Evolutionary conservation across 2,888 invertebrate species (phyloP).

Genomic region (Stictocephala bisonia): DNA sequence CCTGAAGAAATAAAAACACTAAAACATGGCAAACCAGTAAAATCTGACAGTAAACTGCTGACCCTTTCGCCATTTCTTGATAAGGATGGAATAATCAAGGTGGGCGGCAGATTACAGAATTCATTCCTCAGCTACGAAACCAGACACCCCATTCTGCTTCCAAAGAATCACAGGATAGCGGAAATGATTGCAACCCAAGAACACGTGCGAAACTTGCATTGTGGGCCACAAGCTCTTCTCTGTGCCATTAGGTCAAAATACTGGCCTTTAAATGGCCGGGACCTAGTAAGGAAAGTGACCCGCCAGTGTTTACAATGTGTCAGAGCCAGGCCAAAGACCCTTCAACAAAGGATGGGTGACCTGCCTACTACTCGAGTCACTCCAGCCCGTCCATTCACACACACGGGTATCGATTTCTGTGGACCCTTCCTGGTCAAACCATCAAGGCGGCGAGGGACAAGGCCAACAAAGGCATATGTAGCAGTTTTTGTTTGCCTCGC

Average conservation of each 20-base stretch:
- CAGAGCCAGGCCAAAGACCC: background rate
- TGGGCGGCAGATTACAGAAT: conserved; percentile 21
- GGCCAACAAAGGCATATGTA: conserved; percentile 52
- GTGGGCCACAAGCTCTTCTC: conserved; percentile 36
- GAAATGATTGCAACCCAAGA: background rate
- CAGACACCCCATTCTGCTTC: conserved; percentile 28
- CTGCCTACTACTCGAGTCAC: conserved; percentile 50
- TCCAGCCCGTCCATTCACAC: conserved; percentile 46
- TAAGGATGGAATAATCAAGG: conserved; percentile 4
- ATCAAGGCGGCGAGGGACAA: background rate
- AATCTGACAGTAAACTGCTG: background rate
- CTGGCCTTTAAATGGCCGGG: conserved; percentile 45
- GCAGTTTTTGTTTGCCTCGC: conserved; percentile 60
- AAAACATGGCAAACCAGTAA: background rate
- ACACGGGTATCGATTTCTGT: conserved; percentile 54
- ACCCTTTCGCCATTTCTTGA: conserved; percentile 34
- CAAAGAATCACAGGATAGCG: background rate
- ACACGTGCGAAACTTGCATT: conserved; percentile 17
- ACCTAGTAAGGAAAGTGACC: conserved; percentile 13
- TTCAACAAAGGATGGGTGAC: conserved; percentile 46
- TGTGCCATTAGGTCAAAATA: conserved; percentile 30
- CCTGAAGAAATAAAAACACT: background rate
- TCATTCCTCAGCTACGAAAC: background rate
- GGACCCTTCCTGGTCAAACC: conserved; percentile 51
- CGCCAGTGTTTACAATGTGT: conserved; percentile 43